These are phyloP conservation scores for Encarsia formosa DNA, from an alignment of 2,888 invertebrate species.

Conservation along the genomic window DNA sequence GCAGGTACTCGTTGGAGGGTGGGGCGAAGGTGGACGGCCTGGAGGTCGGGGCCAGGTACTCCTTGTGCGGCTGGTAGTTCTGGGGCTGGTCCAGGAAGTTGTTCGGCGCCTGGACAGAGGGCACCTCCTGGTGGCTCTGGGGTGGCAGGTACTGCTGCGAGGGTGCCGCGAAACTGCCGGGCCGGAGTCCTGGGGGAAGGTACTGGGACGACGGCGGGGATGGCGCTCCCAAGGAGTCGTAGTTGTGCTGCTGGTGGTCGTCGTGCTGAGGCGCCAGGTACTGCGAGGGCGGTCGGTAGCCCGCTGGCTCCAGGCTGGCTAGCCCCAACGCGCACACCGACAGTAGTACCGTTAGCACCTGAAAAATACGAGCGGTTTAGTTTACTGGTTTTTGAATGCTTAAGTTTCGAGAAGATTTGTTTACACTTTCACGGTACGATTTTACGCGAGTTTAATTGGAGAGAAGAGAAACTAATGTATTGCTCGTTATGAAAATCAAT, in stretches of 20 bases:
- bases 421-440: too few species aligned
- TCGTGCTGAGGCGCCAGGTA: conserved; percentile 19
- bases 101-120: conserved; percentile 44
- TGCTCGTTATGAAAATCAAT: too few species aligned
- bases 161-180: conserved; percentile 3
- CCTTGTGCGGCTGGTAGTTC: conserved; percentile 9
- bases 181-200: conserved; percentile 16
- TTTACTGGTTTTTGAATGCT: too few species aligned
- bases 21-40: not conserved
- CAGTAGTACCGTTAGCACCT: conserved; percentile 32
- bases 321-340: conserved; percentile 29
- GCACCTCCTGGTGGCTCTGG: conserved; percentile 24
- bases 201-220: conserved; percentile 23
- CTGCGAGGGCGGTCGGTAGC: conserved; percentile 34
- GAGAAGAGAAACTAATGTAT: too few species aligned
- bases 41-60: not conserved
- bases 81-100: conserved; percentile 47
- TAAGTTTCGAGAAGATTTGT: too few species aligned
- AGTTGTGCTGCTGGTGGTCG: not conserved
- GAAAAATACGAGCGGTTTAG: too few species aligned
- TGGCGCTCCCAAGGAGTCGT: not conserved
- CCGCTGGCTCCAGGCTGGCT: conserved; percentile 39
- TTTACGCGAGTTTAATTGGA: too few species aligned
- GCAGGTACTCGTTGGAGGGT: not conserved
- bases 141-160: conserved; percentile 29